Evolutionary conservation across 2,888 invertebrate genomes (phyloP), one percentile per base, ranked within the genome.

Genomic region (Xylota segnis): DNA sequence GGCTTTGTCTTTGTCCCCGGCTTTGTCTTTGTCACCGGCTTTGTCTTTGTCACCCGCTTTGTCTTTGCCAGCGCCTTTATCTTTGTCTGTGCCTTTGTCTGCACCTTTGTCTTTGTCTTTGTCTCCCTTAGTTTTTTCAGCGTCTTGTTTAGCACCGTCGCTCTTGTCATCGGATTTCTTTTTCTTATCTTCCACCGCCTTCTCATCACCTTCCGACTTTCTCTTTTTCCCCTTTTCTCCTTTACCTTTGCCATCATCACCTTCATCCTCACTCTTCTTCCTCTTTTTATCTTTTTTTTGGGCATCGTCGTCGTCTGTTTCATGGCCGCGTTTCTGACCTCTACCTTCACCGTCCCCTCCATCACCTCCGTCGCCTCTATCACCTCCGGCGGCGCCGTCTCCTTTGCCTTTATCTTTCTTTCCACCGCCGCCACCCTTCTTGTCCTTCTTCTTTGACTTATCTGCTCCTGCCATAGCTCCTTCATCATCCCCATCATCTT

Each of bases 401-500:
- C 16, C 50, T 52, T 70, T 61, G 16, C 0, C 54, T 18, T 10
- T 29, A 1, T 14, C 52, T 18, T 47, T 83, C n/a, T 54, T 16
- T 2, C 7, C n/a, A n/a, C 16, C 18, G 0, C 18, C 9, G 6
- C n/a, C 4, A 6, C n/a, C 4, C 0, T 70, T 54, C 23, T 50
- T 70, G 4, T 52, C 10, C 6, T 72, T 76, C 63, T 68, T 50
- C 27, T 4, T 14, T 4, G 43, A 1, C 5, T 5, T 2, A 10
- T 61, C 68, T 3, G 43, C n/a, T 32, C 18, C 34, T 45, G 45
- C 40, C 16, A 14, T 52, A 43, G 14, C 23, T 2, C 10, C 70
- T 18, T 54, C 74, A 16, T 54, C 72, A 7, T 16, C 6, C 4
- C 37, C 76, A 58, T 47, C 63, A 27, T 37, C 61, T 16, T 63